Evolutionary conservation across 2,113 vertebrate species (phyloP), one percentile per base, ranked within the genome.

Genomic region (Dunckerocampus dactyliophorus): DNA sequence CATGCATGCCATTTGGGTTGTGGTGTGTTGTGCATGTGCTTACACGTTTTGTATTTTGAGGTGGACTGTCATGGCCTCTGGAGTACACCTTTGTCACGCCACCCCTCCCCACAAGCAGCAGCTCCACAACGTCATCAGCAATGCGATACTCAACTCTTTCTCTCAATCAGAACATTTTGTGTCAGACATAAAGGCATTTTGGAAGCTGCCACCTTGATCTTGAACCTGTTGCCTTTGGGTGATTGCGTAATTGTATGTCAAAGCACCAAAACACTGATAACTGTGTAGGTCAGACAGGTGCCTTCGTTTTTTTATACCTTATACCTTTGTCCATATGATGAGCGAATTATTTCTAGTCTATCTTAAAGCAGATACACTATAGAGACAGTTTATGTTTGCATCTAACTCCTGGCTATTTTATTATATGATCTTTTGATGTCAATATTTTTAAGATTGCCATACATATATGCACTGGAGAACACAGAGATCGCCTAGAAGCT

Each of bases 401-500:
- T 31, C 17, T 17, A 10, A 53, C 39, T 43, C 3, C 13, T 43
- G 39, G 7, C 3, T 17, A 9, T 31, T 9, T 53, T 31, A 31
- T 28, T 13, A 17, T 34, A 16, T 4, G 8, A 31, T 53, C 17
- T 31, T 34, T 14, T 4, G n/a, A 37, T 55, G 31, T 37, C 31
- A 55, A 19, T 37, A 37, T 55, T 53, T 31, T 31, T 17, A 53
- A 53, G 51, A 31, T 31, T 53, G 51, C 2, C 15, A 53, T 19
- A 4, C 52, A 37, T 20, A 64, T 60, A 58, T 67, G 65, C 67
- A 67, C 67, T 59, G 69, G 74, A 55, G 64, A 76, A 78, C 76
- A 79, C 63, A 76, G 31, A 58, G 78, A 61, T 75, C 62, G 82
- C 84, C 83, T 71, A 76, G 70, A 67, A 88, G 83, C 86, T 74